phyloP scores from a whole-genome alignment of 2,888 invertebrate genomes.

The Steinernema hermaphroditum region DNA sequence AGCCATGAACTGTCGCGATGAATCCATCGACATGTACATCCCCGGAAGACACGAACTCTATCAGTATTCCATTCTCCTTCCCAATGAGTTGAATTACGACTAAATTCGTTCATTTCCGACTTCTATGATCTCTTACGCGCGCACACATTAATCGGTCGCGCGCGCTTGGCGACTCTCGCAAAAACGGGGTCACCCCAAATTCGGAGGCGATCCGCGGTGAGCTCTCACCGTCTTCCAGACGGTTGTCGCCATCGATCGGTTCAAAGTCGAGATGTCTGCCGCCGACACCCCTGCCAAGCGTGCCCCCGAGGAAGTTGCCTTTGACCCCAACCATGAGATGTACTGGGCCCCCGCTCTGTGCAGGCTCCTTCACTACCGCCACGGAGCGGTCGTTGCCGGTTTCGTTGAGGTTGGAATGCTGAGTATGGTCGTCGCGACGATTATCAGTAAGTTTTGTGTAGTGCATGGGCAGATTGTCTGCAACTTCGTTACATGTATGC shows the following conservation, averaged over 20 bases:
- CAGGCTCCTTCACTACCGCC: constrained; percentile 60
- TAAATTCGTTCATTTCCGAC: neutral
- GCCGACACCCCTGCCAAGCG: neutral
- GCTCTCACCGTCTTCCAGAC: neutral
- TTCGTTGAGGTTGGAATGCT: constrained; percentile 43
- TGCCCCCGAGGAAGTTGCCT: constrained; percentile 37
- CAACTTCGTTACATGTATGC: too few relatives aligned
- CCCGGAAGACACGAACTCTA: constrained; percentile 16
- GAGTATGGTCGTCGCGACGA: constrained; percentile 33
- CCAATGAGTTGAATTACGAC: neutral
- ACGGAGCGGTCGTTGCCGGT: constrained; percentile 50
- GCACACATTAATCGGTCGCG: neutral
- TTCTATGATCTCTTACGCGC: neutral
- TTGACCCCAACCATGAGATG: constrained; percentile 56
- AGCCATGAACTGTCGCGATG: constrained; percentile 5
- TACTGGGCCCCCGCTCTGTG: constrained; percentile 63
- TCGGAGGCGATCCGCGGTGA: neutral
- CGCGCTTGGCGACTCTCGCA: neutral
- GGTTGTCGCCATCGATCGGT: neutral
- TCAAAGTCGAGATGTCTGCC: neutral
- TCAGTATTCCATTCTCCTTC: neutral
- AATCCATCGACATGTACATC: constrained; percentile 15
- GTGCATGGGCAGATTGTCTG: too few relatives aligned
- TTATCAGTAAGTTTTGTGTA: constrained; percentile 43
- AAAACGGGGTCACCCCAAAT: constrained; percentile 11